A percentile compares a stretch with the other conserved stretches of the same genome.
Evolutionary conservation across 2,113 vertebrate species (phyloP).

Genomic region (Dissostichus mawsoni): DNA sequence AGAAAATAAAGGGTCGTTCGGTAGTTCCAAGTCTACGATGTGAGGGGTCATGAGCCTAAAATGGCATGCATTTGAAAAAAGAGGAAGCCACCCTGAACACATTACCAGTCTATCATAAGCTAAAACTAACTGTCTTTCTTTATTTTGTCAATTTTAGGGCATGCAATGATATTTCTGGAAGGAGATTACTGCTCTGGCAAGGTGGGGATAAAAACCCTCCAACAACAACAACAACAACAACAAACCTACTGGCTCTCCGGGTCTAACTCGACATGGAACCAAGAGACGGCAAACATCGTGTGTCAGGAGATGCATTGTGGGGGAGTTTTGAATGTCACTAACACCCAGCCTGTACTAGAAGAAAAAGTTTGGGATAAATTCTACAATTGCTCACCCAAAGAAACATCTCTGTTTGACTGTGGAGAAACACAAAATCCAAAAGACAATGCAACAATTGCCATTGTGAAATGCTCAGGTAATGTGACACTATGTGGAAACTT

Average conservation of each 20-base stretch:
- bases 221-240: rapidly evolving
- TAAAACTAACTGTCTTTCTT: background rate
- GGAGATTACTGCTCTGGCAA: slow-evolving; percentile 60
- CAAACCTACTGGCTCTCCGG: slow-evolving; percentile 44
- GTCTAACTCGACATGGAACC: background rate
- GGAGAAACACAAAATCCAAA: rapidly evolving
- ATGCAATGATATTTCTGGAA: slow-evolving; percentile 40
- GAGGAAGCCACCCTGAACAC: no score
- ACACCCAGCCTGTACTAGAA: rapidly evolving
- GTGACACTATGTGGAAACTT: background rate
- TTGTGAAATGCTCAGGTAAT: slow-evolving; percentile 70
- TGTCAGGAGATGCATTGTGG: slow-evolving; percentile 69
- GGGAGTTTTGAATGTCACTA: rapidly evolving
- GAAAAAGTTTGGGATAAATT: background rate
- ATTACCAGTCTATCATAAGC: no score
- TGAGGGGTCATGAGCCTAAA: no score
- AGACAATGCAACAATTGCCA: slow-evolving; percentile 8
- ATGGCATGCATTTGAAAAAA: no score
- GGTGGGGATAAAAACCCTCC: slow-evolving; percentile 20
- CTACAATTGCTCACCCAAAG: slow-evolving; percentile 14
- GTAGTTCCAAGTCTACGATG: no score
- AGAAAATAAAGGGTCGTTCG: no score
- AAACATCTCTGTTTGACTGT: slow-evolving; percentile 54
- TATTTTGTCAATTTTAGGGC: slow-evolving; percentile 42
- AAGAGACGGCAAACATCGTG: slow-evolving; percentile 17